phyloP scores from a whole-genome alignment of 1,140 invertebrate species.

The Elymnias hypermnestra region DNA sequence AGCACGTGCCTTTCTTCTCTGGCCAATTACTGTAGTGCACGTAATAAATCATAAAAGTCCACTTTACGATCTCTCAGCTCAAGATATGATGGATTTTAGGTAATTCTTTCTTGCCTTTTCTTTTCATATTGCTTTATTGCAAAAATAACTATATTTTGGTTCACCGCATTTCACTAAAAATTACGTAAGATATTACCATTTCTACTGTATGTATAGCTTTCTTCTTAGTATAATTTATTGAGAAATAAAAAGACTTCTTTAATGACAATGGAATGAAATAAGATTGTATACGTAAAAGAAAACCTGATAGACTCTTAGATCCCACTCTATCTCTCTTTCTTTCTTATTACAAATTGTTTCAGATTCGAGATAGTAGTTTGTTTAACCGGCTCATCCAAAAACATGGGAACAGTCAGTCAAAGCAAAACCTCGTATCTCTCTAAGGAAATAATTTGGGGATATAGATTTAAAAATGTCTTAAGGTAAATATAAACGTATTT shows the following conservation, averaged over 20 bases:
- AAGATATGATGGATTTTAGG: conserved; percentile 77
- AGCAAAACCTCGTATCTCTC: conserved; percentile 88
- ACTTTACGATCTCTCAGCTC: conserved; percentile 74
- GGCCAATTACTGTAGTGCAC: conserved; percentile 81
- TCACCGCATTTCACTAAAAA: too few relatives aligned
- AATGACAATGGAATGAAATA: too few relatives aligned
- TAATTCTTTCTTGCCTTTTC: conserved; percentile 16
- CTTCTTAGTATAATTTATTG: too few relatives aligned
- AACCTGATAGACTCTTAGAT: too few relatives aligned
- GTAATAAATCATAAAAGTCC: conserved; percentile 78
- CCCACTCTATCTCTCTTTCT: too few relatives aligned
- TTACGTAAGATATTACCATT: too few relatives aligned
- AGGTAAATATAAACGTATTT: conserved; percentile 36
- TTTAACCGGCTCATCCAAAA: conserved; percentile 87
- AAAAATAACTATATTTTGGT: not conserved
- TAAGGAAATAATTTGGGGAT: conserved; percentile 91
- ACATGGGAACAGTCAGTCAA: conserved; percentile 85
- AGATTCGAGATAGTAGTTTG: conserved; percentile 93
- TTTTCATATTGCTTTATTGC: not conserved
- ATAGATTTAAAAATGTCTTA: conserved; percentile 83
- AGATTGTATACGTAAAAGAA: too few relatives aligned
- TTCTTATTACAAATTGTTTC: conserved; percentile 10
- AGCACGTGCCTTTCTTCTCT: conserved; percentile 75
- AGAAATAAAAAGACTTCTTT: too few relatives aligned
- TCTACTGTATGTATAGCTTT: too few relatives aligned